These are phyloP conservation scores for Pelusios castaneus DNA, from an alignment of 2,113 vertebrate genomes.

Conservation along the genomic window DNA sequence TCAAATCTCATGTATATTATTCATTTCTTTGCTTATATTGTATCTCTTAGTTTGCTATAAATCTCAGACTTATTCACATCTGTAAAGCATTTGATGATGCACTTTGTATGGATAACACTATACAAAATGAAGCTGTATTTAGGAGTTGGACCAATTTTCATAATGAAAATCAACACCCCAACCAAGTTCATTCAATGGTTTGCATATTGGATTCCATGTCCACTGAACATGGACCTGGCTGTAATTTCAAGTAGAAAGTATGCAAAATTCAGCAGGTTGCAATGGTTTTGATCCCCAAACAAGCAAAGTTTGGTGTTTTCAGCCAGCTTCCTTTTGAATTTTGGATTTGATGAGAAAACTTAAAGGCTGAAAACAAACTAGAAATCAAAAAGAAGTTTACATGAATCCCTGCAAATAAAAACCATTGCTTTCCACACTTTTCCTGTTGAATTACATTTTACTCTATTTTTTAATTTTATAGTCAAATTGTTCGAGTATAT, in stretches of 20 bases:
- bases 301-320: accelerated
- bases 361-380: accelerated
- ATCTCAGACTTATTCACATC: not conserved
- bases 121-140: not conserved
- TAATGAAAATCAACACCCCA: not conserved
- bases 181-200: not conserved
- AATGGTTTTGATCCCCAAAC: not conserved
- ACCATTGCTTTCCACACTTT: not conserved
- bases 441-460: too few relatives aligned
- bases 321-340: not conserved
- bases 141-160: not conserved
- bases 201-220: not conserved
- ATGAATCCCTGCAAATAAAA: not conserved
- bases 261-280: accelerated
- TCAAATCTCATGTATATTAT: accelerated
- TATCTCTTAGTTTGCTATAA: not conserved
- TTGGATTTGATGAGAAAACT: not conserved
- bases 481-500: too few relatives aligned
- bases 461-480: too few relatives aligned
- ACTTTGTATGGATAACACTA: not conserved
- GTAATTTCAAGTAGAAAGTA: not conserved
- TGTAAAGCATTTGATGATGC: not conserved
- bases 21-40: not conserved
- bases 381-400: not conserved
- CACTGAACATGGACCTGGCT: not conserved